A percentile compares a stretch with the other conserved stretches of the same genome.
Evolutionary conservation across 2,113 vertebrate species (phyloP).

Genomic region (Cariama cristata): DNA sequence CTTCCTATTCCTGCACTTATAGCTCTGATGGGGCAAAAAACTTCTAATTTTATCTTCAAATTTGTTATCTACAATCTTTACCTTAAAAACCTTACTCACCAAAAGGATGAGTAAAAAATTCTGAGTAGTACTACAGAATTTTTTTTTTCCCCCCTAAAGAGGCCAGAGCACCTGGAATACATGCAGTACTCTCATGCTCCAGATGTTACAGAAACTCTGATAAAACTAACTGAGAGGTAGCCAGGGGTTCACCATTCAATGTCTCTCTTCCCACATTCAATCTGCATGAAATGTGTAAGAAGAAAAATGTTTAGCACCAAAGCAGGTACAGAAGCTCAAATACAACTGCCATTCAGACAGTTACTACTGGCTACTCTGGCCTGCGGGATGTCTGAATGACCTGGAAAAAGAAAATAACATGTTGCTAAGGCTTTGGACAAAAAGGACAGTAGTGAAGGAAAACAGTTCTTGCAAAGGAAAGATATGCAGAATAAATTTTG

Average conservation of each 20-base stretch:
- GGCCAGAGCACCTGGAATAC: not conserved
- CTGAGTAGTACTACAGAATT: not conserved
- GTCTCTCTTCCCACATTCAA: not conserved
- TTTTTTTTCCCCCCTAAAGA: not conserved
- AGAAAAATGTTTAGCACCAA: not conserved
- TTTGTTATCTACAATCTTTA: not conserved
- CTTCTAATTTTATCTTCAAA: not conserved
- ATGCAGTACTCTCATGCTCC: not conserved
- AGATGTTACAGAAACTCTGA: not conserved
- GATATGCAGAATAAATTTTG: not conserved
- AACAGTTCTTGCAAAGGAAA: not conserved
- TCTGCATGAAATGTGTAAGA: not conserved
- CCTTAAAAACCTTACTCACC: not conserved
- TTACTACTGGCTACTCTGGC: not conserved
- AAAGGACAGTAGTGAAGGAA: not conserved
- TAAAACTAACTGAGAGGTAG: not conserved
- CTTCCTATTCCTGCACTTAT: not conserved
- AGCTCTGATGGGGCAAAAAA: not conserved
- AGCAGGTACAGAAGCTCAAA: not conserved
- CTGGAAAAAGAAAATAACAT: accelerated
- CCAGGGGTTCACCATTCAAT: not conserved
- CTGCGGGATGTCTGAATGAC: not conserved
- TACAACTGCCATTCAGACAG: not conserved
- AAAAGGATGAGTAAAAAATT: not conserved
- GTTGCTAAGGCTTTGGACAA: not conserved